phyloP scores from a whole-genome alignment of 2,888 invertebrate species.

The Lacanobia wlatinum region DNA sequence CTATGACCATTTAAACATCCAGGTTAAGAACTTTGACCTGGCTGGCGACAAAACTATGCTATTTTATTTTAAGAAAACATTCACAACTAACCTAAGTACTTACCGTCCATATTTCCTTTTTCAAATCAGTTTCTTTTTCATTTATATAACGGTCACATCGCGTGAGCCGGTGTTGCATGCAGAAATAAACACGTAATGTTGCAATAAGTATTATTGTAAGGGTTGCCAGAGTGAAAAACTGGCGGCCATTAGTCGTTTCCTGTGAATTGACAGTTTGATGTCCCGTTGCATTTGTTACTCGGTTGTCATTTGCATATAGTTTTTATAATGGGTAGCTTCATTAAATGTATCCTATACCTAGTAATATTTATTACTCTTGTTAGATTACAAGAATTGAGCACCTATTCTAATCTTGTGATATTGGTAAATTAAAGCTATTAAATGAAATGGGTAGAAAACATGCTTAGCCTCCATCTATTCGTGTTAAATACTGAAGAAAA shows the following conservation, averaged over 20 bases:
- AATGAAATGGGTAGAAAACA: neutral
- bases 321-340: conserved; percentile 13
- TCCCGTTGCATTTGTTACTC: conserved; percentile 41
- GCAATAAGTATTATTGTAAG: conserved; percentile 50
- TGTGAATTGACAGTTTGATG: conserved; percentile 40
- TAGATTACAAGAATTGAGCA: neutral
- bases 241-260: conserved; percentile 59
- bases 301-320: conserved; percentile 25
- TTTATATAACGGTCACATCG: conserved; percentile 49
- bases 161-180: conserved; percentile 56
- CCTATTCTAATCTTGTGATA: neutral
- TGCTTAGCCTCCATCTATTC: too few relatives aligned
- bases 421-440: neutral
- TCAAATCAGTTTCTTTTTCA: conserved; percentile 28
- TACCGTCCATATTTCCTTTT: neutral
- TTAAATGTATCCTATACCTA: conserved; percentile 8
- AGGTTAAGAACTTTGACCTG: conserved; percentile 57
- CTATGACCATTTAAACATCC: conserved; percentile 2
- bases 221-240: conserved; percentile 56
- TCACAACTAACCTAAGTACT: neutral
- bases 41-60: conserved; percentile 36
- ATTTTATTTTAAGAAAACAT: conserved; percentile 31
- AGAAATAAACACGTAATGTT: conserved; percentile 47
- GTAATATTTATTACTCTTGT: neutral
- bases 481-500: too few relatives aligned